Evolutionary conservation across 2,797 vertebrate species (phyloP).

Genomic region (Psittacula echo): DNA sequence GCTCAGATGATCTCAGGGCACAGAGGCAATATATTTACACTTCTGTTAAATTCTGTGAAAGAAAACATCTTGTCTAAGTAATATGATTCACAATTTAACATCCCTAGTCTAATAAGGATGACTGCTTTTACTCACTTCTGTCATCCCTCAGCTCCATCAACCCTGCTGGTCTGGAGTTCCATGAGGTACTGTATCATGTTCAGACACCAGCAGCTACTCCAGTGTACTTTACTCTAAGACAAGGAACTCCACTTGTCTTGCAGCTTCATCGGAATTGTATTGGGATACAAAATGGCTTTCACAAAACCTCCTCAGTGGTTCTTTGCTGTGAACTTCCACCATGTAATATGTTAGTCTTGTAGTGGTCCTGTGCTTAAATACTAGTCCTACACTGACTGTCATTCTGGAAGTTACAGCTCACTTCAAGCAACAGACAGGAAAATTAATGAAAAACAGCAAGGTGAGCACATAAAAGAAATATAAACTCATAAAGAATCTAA

Average conservation of each 20-base stretch:
- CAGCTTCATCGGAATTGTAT: neutral
- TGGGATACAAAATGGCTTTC: neutral
- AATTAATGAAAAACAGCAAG: neutral
- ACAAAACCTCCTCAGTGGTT: neutral
- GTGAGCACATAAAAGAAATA: neutral
- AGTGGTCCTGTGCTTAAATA: neutral
- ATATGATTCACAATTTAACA: neutral
- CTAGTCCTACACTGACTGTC: neutral
- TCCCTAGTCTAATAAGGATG: neutral
- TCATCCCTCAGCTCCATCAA: neutral
- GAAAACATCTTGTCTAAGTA: neutral
- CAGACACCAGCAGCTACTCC: neutral
- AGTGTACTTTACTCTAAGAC: neutral
- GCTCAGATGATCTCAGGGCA: neutral
- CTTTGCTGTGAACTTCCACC: neutral
- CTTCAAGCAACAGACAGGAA: neutral
- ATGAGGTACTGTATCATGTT: neutral
- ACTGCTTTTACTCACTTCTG: neutral
- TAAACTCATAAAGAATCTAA: neutral
- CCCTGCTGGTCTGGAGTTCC: neutral
- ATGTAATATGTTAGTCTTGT: neutral
- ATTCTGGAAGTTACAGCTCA: neutral
- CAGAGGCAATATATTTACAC: neutral
- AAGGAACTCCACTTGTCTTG: neutral
- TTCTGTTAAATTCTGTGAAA: neutral